Evolutionary conservation across 2,113 vertebrate species (phyloP).

Genomic region (Fukomys damarensis): DNA sequence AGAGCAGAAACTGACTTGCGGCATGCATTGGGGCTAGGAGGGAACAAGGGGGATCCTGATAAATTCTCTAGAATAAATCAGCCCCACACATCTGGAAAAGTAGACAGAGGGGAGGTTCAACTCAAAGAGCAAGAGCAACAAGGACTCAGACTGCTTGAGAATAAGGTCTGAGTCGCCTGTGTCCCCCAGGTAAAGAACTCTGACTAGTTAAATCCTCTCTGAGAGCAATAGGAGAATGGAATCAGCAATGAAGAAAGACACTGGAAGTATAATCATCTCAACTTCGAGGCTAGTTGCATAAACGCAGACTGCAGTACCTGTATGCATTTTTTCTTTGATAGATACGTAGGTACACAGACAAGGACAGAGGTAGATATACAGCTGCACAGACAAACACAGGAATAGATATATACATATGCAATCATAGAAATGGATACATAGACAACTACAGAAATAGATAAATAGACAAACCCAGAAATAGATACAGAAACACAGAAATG

Average conservation of each 20-base stretch:
- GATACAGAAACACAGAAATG: background rate
- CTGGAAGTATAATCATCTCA: background rate
- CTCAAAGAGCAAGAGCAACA: background rate
- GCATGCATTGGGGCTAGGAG: fast-evolving
- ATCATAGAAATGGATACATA: background rate
- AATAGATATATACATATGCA: background rate
- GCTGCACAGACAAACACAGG: background rate
- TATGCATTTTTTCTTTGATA: background rate
- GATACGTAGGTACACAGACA: background rate
- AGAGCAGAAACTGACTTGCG: background rate
- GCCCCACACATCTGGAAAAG: background rate
- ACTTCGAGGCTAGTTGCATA: background rate
- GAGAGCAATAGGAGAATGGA: background rate
- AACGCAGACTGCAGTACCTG: background rate
- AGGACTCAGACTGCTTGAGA: background rate
- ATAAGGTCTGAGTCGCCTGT: background rate
- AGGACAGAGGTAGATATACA: background rate
- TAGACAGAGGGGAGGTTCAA: background rate
- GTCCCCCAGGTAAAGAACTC: background rate
- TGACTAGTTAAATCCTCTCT: background rate
- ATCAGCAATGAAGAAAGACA: background rate
- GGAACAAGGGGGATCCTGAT: background rate
- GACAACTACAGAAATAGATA: background rate
- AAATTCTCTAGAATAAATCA: background rate
- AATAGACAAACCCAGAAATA: background rate